Base-by-base conservation (phyloP, 2,113 vertebrate species). In the Benitochromis conjunctus region DNA sequence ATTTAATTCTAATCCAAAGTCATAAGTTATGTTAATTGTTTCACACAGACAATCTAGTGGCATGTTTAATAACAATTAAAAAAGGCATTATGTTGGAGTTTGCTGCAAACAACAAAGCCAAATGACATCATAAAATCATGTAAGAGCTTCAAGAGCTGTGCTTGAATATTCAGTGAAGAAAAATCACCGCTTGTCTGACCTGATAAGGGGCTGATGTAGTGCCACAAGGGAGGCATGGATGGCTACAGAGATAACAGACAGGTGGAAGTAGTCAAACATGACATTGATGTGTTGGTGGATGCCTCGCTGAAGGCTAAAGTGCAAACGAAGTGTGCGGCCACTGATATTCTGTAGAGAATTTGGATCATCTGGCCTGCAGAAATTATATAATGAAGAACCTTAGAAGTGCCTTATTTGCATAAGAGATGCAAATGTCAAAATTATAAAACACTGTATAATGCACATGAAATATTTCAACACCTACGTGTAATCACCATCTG, bases 231-330 rank as follows among this genome's bases (percentile, higher is more conserved):
- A 99, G 41, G 97, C 98, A 77, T 99, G 99, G 89, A 99, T 95
- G 89, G 97, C 96, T 87, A 99, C 95, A 1, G 99, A 99, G 87
- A 99, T 96, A 92, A 99, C 98, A 18, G 98, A 98, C 78, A 99
- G 97, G 94, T 99, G 98, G 95, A 99, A 99, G 94, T 99, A 99
- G 96, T 99, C 99, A 95, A 99, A 99, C 98, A 99, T 99, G 81
- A 99, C 97, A 90, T 99, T 99, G 92, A 98, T 95, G 0, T 99
- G 98, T 94, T 99, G 98, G 95, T 99, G 99, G 96, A 99, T 97
- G 95, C 99, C 99, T 94, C 95, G 95, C 69, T 97, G 97, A 89
- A 98, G 97, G 94, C 96, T 98, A 96, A 99, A 99, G 97, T 99
- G 98, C 97, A 99, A 95, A 96, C 97, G 98, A 88, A 99, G 94